These are phyloP conservation scores for Xenopus tropicalis DNA, from an alignment of 2,113 vertebrate species.

Conservation along the genomic window DNA sequence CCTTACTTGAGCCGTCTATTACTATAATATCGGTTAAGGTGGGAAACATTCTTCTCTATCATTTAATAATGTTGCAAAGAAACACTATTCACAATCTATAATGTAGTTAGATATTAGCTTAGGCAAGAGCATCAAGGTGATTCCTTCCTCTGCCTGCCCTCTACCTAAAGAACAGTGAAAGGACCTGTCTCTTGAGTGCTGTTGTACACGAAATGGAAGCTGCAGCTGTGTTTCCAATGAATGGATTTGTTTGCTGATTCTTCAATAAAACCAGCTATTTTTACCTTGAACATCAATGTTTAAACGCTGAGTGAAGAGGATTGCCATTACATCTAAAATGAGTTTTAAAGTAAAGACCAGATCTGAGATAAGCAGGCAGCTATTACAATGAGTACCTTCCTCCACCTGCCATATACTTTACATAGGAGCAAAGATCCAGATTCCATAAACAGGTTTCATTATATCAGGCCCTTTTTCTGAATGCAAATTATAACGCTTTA, in stretches of 20 bases:
- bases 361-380: not conserved
- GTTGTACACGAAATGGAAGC: not conserved
- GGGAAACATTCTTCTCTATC: too few relatives aligned
- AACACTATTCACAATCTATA: too few relatives aligned
- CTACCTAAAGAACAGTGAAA: not conserved
- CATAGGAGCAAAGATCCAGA: too few relatives aligned
- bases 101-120: too few relatives aligned
- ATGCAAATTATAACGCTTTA: too few relatives aligned
- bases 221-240: not conserved
- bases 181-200: not conserved
- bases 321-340: constrained; percentile 1
- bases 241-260: constrained; percentile 31
- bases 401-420: not conserved
- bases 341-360: not conserved
- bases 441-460: too few relatives aligned
- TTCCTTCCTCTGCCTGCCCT: not conserved
- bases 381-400: not conserved
- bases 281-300: constrained; percentile 40
- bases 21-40: too few relatives aligned
- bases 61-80: too few relatives aligned
- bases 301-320: constrained; percentile 37
- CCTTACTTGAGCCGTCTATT: too few relatives aligned
- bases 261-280: constrained; percentile 43
- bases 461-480: too few relatives aligned
- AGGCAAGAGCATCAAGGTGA: not conserved